phyloP scores from a whole-genome alignment of 2,797 vertebrate species.

The Phyllotis vaccarum region DNA sequence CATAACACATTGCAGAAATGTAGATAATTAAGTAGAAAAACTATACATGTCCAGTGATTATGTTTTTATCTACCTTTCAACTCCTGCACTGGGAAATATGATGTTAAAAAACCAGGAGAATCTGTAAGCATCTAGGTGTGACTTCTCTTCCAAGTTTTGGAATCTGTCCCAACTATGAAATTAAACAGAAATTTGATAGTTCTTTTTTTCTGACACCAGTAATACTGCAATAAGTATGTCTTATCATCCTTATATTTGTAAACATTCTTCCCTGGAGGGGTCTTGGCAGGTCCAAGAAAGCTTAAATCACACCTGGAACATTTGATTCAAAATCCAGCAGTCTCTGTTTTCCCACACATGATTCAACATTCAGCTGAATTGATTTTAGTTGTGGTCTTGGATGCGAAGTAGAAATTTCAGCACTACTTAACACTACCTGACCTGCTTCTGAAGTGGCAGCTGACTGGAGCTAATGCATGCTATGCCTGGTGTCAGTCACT shows the following conservation, averaged over 20 bases:
- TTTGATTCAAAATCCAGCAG: conserved; percentile 42
- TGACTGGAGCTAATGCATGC: conserved; percentile 75
- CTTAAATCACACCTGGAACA: conserved; percentile 67
- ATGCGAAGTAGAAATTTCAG: conserved; percentile 67
- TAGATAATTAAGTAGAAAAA: conserved; percentile 25
- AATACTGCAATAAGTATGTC: not conserved
- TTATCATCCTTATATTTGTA: not conserved
- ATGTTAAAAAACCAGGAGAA: not conserved
- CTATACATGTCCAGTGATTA: not conserved
- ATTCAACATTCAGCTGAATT: conserved; percentile 73
- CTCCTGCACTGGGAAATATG: not conserved
- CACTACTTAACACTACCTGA: conserved; percentile 81
- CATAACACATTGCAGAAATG: not conserved
- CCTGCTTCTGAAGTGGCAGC: conserved; percentile 75
- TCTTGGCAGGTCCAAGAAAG: conserved; percentile 14
- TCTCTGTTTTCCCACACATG: conserved; percentile 51
- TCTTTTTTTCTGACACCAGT: conserved; percentile 52
- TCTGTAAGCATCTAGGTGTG: not conserved
- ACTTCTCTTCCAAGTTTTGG: conserved; percentile 32
- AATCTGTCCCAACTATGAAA: conserved; percentile 56
- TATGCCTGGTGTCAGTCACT: conserved; percentile 83
- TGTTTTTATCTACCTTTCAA: not conserved
- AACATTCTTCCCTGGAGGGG: not conserved
- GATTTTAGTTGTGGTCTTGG: conserved; percentile 54
- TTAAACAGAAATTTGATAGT: not conserved